A percentile compares a stretch with the other conserved stretches of the same genome.
phyloP scores from a whole-genome alignment of 2,888 invertebrate species.

The Plemyria rubiginata region DNA sequence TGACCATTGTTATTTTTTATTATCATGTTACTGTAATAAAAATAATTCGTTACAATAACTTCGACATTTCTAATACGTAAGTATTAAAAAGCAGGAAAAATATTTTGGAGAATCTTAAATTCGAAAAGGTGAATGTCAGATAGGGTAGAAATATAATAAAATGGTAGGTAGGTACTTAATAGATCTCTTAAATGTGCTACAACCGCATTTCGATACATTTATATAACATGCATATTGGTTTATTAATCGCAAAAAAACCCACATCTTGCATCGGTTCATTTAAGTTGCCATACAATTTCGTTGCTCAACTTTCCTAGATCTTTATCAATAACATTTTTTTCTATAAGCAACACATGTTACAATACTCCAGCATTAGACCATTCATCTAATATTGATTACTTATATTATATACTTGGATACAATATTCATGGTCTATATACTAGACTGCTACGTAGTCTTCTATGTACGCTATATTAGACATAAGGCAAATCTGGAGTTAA shows the following conservation, averaged over 20 bases:
- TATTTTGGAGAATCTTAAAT: slow-evolving; percentile 32
- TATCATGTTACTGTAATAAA: slow-evolving; percentile 37
- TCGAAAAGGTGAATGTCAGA: slow-evolving; percentile 32
- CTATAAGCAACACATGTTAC: background rate
- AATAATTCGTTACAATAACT: slow-evolving; percentile 38
- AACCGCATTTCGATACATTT: background rate
- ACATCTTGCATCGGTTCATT: background rate
- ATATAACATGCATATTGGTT: background rate
- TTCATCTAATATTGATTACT: background rate
- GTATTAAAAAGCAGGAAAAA: slow-evolving; percentile 31
- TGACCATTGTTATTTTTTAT: slow-evolving; percentile 41
- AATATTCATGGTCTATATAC: slow-evolving; percentile 9
- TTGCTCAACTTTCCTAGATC: background rate
- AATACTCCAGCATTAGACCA: slow-evolving; percentile 1
- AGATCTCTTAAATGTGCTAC: slow-evolving; percentile 10
- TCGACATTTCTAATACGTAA: slow-evolving; percentile 32
- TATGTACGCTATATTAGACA: slow-evolving; percentile 5
- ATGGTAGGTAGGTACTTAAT: slow-evolving; percentile 10
- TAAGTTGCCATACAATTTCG: background rate
- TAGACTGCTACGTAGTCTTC: slow-evolving; percentile 4
- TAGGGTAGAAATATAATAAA: slow-evolving; percentile 27
- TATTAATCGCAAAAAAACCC: background rate
- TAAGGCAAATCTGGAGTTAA: slow-evolving; percentile 14
- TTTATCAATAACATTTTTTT: background rate
- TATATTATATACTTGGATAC: slow-evolving; percentile 12